Percentiles rank a stretch among this genome's conserved stretches.
Evolutionary conservation across 1,140 invertebrate genomes (phyloP).

Genomic region (Harpegnathos saltator): DNA sequence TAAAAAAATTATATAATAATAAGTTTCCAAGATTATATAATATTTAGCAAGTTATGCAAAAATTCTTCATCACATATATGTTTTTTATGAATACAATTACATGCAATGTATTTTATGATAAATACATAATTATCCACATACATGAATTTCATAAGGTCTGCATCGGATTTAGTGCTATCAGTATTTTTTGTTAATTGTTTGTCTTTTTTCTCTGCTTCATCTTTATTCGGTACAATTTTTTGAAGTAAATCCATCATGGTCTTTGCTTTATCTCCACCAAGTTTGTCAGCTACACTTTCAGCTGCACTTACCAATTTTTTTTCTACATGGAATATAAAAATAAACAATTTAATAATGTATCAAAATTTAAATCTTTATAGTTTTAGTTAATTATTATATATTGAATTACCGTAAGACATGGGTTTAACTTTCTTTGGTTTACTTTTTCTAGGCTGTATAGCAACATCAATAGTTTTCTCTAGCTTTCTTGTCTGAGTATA

Average conservation of each 20-base stretch:
- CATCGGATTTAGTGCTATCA: too few species aligned
- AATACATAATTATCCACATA: conserved; percentile 21
- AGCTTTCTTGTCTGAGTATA: neutral
- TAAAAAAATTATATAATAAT: conserved; percentile 14
- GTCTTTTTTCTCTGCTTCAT: conserved; percentile 76
- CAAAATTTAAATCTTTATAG: conserved; percentile 6
- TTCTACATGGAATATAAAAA: conserved; percentile 75
- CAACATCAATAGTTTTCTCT: conserved; percentile 55
- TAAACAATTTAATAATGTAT: conserved; percentile 25
- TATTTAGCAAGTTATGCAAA: conserved; percentile 12
- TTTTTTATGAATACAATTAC: too few species aligned
- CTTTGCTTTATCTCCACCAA: conserved; percentile 89
- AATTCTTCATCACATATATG: conserved; percentile 1
- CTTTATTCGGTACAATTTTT: conserved; percentile 87
- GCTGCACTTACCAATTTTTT: conserved; percentile 87
- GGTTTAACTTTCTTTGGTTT: neutral
- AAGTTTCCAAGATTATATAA: neutral
- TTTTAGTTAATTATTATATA: conserved; percentile 1
- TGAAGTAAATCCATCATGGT: conserved; percentile 91
- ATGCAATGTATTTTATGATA: neutral
- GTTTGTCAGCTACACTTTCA: conserved; percentile 88
- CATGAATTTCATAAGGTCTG: neutral
- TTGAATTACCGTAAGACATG: conserved; percentile 60
- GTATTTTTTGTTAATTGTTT: too few species aligned
- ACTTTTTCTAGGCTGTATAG: conserved; percentile 53